Percentiles rank a stretch among this genome's conserved stretches.
Conservation (phyloP, 2,888 invertebrate species). For the Bembecia ichneumoniformis region DNA sequence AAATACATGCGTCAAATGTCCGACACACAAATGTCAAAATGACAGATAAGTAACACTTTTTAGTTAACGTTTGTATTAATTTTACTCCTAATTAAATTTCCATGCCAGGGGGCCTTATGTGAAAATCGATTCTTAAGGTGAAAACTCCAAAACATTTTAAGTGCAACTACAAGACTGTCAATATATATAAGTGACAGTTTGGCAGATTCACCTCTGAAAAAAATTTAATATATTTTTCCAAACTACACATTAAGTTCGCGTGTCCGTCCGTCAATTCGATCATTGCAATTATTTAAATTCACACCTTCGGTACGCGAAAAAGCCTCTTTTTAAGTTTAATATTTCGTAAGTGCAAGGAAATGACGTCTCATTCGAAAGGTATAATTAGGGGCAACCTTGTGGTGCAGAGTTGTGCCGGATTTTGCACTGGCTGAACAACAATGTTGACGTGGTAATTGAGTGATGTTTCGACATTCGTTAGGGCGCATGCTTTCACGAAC, state of each 20-base stretch:
- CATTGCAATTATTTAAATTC: conserved; percentile 74
- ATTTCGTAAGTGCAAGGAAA: conserved; percentile 68
- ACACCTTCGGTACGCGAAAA: conserved; percentile 68
- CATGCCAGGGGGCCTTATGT: too few relatives aligned
- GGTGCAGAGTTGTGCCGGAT: conserved; percentile 47
- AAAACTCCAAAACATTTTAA: too few relatives aligned
- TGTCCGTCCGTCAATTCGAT: conserved; percentile 55
- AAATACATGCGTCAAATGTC: too few relatives aligned
- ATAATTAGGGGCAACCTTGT: conserved; percentile 67
- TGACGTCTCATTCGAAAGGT: conserved; percentile 71
- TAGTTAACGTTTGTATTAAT: too few relatives aligned
- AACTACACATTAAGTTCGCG: conserved; percentile 65
- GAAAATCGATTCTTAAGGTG: too few relatives aligned
- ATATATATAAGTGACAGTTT: too few relatives aligned
- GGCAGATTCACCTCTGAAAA: too few relatives aligned
- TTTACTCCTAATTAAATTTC: too few relatives aligned
- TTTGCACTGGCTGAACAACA: conserved; percentile 47
- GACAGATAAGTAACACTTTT: too few relatives aligned
- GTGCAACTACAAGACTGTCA: too few relatives aligned
- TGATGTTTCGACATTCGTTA: conserved; percentile 46
- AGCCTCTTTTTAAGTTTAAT: conserved; percentile 65
- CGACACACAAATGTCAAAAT: too few relatives aligned
- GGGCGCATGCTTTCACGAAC: background rate
- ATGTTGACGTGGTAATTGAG: conserved; percentile 50
- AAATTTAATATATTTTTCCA: background rate